phyloP scores from a whole-genome alignment of 1,140 invertebrate genomes.

The Drosophila littoralis region DNA sequence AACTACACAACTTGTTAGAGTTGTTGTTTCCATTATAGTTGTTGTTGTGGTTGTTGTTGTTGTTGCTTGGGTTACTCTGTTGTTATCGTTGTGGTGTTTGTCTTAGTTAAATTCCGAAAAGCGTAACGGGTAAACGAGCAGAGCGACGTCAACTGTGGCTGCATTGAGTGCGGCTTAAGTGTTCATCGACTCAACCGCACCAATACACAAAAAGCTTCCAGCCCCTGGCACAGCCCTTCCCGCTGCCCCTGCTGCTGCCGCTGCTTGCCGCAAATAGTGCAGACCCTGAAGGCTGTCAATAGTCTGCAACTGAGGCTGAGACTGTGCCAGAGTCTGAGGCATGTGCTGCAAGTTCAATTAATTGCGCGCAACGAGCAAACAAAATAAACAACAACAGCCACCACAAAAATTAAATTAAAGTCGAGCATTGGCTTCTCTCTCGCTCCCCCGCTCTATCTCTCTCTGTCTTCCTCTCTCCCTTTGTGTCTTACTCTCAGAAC shows the following conservation, averaged over 20 bases:
- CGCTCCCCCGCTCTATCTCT: not conserved
- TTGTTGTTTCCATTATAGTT: constrained; percentile 37
- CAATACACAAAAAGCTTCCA: constrained; percentile 29
- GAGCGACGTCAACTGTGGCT: constrained; percentile 58
- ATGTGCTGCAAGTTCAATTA: constrained; percentile 81
- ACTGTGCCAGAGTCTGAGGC: constrained; percentile 38
- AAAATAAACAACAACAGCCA: constrained; percentile 66
- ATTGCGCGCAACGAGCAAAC: constrained; percentile 81
- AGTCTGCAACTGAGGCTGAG: constrained; percentile 53
- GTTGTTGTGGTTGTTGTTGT: constrained; percentile 31
- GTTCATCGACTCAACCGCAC: constrained; percentile 81
- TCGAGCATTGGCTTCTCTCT: constrained; percentile 53
- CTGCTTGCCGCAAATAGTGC: constrained; percentile 11
- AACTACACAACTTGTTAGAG: constrained; percentile 66
- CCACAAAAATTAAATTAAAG: constrained; percentile 84
- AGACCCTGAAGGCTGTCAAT: constrained; percentile 67
- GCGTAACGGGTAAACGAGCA: constrained; percentile 75
- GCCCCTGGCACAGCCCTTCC: not conserved
- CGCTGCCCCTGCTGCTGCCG: not conserved
- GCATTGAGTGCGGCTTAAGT: constrained; percentile 81
- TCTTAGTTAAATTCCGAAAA: constrained; percentile 81
- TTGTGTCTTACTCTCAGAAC: not conserved
- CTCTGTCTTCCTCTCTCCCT: not conserved
- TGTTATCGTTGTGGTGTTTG: constrained; percentile 80
- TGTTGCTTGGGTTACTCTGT: constrained; percentile 57